These are phyloP conservation scores for Agrotis puta DNA, from an alignment of 2,888 invertebrate species.

Conservation along the genomic window DNA sequence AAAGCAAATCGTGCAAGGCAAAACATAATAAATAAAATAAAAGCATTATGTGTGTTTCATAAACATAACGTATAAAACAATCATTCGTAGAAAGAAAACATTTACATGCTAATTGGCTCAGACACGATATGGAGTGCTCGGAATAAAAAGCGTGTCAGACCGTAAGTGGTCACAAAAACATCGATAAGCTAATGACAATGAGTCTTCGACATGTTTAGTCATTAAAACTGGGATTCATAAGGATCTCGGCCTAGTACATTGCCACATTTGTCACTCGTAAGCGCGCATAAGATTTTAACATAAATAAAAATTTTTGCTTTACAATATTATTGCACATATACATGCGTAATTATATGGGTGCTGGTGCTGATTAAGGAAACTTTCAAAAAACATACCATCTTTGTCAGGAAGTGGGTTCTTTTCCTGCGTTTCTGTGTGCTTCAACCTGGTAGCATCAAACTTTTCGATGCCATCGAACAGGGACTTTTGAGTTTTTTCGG, in stretches of 20 bases:
- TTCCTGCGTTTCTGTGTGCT: conserved; percentile 97
- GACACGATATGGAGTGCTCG: conserved; percentile 45
- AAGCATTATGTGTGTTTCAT: conserved; percentile 56
- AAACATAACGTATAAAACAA: conserved; percentile 40
- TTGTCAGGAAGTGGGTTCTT: conserved; percentile 98
- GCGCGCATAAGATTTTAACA: conserved; percentile 33
- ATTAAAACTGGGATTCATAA: conserved; percentile 59
- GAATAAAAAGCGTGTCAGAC: conserved; percentile 68
- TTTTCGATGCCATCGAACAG: conserved; percentile 96
- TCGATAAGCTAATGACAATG: conserved; percentile 66
- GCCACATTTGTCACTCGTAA: conserved; percentile 30
- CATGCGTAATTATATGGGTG: conserved; percentile 52
- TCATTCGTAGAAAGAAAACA: conserved; percentile 55
- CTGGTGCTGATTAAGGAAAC: conserved; percentile 32
- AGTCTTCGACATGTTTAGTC: conserved; percentile 44
- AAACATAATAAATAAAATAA: conserved; percentile 67
- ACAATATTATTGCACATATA: conserved; percentile 37
- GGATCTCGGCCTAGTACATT: conserved; percentile 24
- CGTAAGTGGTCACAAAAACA: conserved; percentile 53
- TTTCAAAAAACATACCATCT: conserved; percentile 93
- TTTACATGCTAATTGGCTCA: conserved; percentile 62
- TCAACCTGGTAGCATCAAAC: conserved; percentile 95
- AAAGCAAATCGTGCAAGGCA: conserved; percentile 86
- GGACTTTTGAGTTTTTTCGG: conserved; percentile 96
- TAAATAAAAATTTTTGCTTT: conserved; percentile 16